Evolutionary conservation across 1,140 invertebrate species (phyloP).

Genomic region (Drosophila bocqueti): DNA sequence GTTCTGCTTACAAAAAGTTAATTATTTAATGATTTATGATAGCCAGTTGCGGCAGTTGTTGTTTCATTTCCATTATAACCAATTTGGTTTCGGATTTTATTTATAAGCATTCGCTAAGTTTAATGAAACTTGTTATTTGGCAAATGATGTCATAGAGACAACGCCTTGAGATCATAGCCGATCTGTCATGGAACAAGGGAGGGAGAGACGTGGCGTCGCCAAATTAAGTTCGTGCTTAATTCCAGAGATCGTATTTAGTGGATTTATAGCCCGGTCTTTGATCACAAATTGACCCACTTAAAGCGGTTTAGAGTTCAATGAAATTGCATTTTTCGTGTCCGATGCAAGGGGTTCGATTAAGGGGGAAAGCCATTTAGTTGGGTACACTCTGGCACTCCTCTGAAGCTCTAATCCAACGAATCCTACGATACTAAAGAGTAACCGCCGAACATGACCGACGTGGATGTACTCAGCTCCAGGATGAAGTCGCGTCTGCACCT

Average conservation of each 20-base stretch:
- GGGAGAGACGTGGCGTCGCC: constrained; percentile 65
- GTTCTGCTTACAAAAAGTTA: constrained; percentile 71
- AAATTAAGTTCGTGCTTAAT: constrained; percentile 55
- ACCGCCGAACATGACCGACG: constrained; percentile 87
- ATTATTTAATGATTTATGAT: constrained; percentile 83
- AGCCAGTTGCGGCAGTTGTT: constrained; percentile 49
- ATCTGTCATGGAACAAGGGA: constrained; percentile 15
- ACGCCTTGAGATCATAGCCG: constrained; percentile 57
- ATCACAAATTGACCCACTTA: constrained; percentile 64
- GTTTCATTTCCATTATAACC: constrained; percentile 45
- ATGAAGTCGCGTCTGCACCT: constrained; percentile 90
- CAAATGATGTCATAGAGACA: constrained; percentile 52
- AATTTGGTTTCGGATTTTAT: constrained; percentile 59
- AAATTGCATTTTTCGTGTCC: constrained; percentile 52
- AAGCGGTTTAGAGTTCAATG: constrained; percentile 23
- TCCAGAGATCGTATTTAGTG: constrained; percentile 36
- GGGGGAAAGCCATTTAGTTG: constrained; percentile 15
- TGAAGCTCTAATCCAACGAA: not conserved
- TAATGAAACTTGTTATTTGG: constrained; percentile 78
- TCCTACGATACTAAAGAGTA: constrained; percentile 7
- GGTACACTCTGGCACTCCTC: constrained; percentile 37
- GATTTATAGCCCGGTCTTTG: constrained; percentile 49
- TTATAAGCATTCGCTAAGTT: constrained; percentile 79
- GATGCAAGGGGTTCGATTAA: constrained; percentile 18
- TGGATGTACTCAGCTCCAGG: constrained; percentile 91